Evolutionary conservation across 1,140 invertebrate species (phyloP).

Genomic region (Apis dorsata): DNA sequence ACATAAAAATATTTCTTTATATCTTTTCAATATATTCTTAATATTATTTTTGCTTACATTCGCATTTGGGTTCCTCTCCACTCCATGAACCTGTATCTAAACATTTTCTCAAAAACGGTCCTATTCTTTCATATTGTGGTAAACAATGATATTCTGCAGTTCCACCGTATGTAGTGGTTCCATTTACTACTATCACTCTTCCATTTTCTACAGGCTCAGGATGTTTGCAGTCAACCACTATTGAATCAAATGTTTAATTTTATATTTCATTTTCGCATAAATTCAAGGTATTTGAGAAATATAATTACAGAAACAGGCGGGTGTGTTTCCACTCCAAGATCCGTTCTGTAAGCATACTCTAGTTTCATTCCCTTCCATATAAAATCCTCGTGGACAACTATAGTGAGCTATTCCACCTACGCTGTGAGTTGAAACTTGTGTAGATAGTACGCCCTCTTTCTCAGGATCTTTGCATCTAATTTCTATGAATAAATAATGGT

Average conservation of each 20-base stretch:
- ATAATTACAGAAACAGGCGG: slow-evolving; percentile 89
- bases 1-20: neutral
- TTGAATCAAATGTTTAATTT: slow-evolving; percentile 44
- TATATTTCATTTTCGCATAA: too few relatives aligned
- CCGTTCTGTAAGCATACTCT: slow-evolving; percentile 89
- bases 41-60: slow-evolving; percentile 78
- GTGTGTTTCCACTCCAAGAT: slow-evolving; percentile 89
- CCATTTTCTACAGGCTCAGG: slow-evolving; percentile 91
- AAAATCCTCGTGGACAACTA: slow-evolving; percentile 89
- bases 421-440: slow-evolving; percentile 84
- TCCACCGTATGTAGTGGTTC: slow-evolving; percentile 89
- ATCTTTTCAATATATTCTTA: neutral
- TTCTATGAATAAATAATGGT: slow-evolving; percentile 80
- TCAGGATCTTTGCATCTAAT: slow-evolving; percentile 88
- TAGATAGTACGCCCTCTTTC: slow-evolving; percentile 80
- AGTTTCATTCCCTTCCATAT: slow-evolving; percentile 89
- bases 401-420: slow-evolving; percentile 90
- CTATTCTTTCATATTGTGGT: slow-evolving; percentile 89
- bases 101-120: slow-evolving; percentile 90
- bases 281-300: neutral
- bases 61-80: slow-evolving; percentile 89
- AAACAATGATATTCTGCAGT: slow-evolving; percentile 93
- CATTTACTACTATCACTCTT: slow-evolving; percentile 91
- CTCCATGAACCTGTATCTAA: slow-evolving; percentile 91
- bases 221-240: slow-evolving; percentile 91